A percentile compares a stretch with the other conserved stretches of the same genome.
Conservation (phyloP, 2,797 vertebrate species). For the Tokudaia muenninki region DNA sequence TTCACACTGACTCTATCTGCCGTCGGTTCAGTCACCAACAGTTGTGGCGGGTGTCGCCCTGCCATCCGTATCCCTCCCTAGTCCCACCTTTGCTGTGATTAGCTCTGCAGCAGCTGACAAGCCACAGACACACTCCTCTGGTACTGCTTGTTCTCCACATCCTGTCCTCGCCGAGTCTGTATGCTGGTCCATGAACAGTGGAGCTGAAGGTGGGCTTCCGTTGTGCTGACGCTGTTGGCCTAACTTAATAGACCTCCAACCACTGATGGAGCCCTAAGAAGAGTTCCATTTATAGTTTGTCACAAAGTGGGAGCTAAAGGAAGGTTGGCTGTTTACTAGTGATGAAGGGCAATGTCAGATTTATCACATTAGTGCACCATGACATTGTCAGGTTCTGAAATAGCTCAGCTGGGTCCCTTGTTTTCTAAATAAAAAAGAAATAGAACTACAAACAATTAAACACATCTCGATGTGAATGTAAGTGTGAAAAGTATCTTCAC, state of each 20-base stretch:
- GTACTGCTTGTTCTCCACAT: not conserved
- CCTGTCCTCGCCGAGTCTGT: not conserved
- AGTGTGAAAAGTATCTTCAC: constrained; percentile 76
- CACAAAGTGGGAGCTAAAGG: constrained; percentile 15
- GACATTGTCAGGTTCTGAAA: constrained; percentile 61
- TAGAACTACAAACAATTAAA: constrained; percentile 72
- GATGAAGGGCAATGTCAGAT: constrained; percentile 46
- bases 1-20: not conserved
- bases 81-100: not conserved
- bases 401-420: constrained; percentile 57
- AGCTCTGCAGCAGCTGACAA: constrained; percentile 14
- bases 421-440: constrained; percentile 72
- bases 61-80: not conserved
- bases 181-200: not conserved
- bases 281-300: constrained; percentile 42
- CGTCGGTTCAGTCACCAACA: constrained; percentile 22
- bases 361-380: constrained; percentile 46
- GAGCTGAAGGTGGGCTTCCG: not conserved
- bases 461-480: constrained; percentile 61
- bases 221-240: constrained; percentile 46
- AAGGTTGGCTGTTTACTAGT: constrained; percentile 31
- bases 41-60: not conserved
- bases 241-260: constrained; percentile 34
- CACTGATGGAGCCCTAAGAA: constrained; percentile 30
- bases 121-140: not conserved